Conservation (phyloP, 2,888 invertebrate genomes). For the Hoplodrina blanda region DNA sequence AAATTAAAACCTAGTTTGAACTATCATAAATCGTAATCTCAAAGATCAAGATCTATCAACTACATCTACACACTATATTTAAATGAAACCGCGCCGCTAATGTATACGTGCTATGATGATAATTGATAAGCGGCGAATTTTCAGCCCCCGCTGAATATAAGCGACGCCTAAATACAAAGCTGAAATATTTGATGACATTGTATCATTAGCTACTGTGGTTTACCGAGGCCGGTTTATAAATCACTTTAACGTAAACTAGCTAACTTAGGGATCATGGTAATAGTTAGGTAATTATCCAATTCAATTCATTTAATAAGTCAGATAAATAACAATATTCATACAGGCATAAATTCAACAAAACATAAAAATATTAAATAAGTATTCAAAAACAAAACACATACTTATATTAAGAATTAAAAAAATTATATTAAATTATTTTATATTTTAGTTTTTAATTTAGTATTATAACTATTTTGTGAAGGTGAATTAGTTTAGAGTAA, state of each 20-base stretch:
- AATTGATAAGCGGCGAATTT: constrained; percentile 64
- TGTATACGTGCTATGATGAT: constrained; percentile 56
- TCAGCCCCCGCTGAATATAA: constrained; percentile 39
- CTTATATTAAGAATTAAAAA: no score
- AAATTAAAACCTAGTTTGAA: no score
- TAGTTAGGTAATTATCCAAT: background rate
- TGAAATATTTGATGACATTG: constrained; percentile 51
- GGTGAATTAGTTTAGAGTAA: constrained; percentile 1
- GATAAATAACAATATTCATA: no score
- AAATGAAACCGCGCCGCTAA: constrained; percentile 55
- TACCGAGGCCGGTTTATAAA: constrained; percentile 25
- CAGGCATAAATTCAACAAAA: no score
- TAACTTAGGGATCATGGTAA: constrained; percentile 22
- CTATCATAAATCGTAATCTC: constrained; percentile 4
- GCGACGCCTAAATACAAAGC: constrained; percentile 24
- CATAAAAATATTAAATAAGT: no score
- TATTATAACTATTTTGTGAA: constrained; percentile 14
- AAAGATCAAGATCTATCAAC: constrained; percentile 42
- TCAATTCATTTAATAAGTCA: no score
- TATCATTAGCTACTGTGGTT: constrained; percentile 39
- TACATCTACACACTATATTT: constrained; percentile 40
- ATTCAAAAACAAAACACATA: no score
- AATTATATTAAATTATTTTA: no score
- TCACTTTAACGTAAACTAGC: constrained; percentile 27
- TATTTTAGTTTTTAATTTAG: no score